Conservation (phyloP, 2,797 vertebrate species). For the Anas georgica region DNA sequence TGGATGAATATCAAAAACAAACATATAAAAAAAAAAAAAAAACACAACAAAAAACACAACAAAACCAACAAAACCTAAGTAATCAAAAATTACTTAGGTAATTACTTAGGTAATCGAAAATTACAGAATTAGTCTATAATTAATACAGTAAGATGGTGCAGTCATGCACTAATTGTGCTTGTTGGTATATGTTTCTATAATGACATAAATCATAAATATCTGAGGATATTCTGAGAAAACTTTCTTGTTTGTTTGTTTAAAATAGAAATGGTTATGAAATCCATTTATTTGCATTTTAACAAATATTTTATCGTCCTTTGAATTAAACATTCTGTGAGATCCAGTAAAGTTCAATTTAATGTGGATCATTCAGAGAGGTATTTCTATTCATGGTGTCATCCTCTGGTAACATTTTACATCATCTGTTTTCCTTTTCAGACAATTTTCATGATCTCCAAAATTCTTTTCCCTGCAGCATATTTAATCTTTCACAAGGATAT, state of each 20-base stretch:
- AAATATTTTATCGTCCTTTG: not conserved
- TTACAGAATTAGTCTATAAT: not conserved
- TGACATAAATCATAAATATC: not conserved
- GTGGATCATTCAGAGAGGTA: not conserved
- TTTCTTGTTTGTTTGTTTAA: not conserved
- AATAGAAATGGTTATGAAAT: not conserved
- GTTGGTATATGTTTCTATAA: not conserved
- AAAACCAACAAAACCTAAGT: not conserved
- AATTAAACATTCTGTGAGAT: not conserved
- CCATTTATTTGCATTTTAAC: not conserved
- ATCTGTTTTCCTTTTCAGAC: not conserved
- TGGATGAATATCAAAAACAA: not conserved
- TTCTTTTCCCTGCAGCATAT: not conserved
- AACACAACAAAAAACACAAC: no score
- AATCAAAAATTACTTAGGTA: not conserved
- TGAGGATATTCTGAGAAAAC: not conserved
- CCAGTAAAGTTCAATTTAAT: slow-evolving; percentile 12
- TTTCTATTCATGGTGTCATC: not conserved
- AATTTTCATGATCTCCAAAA: not conserved
- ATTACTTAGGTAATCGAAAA: not conserved
- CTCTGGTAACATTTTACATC: not conserved
- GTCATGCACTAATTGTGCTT: not conserved
- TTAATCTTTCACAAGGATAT: not conserved
- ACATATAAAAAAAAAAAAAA: not conserved
- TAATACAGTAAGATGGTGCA: not conserved